These are phyloP conservation scores for Eurystomus glaucurus DNA, from an alignment of 2,797 vertebrate genomes.

Conservation along the genomic window DNA sequence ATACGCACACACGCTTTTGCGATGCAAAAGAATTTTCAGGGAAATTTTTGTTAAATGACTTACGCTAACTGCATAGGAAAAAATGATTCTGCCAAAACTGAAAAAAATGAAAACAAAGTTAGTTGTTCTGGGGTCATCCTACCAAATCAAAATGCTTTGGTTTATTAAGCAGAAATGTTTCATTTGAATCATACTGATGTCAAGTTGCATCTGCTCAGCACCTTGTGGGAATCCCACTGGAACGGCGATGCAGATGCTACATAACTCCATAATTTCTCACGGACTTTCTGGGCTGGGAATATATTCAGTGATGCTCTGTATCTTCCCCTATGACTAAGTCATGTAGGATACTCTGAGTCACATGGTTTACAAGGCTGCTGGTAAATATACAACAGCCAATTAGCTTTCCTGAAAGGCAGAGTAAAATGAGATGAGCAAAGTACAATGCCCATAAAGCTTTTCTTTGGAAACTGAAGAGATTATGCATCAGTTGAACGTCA, in stretches of 20 bases:
- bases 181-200: constrained; percentile 49
- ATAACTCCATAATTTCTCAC: not conserved
- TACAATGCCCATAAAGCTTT: not conserved
- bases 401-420: not conserved
- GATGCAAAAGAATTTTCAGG: not conserved
- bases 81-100: not conserved
- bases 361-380: not conserved
- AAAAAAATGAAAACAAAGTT: constrained; percentile 15
- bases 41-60: not conserved
- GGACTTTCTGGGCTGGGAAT: not conserved
- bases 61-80: not conserved
- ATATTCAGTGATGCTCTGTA: not conserved
- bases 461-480: not conserved
- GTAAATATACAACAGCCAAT: not conserved
- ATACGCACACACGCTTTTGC: not conserved
- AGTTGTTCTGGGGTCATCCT: constrained; percentile 15
- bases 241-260: constrained; percentile 42
- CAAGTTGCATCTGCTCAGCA: constrained; percentile 56
- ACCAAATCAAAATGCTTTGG: constrained; percentile 36
- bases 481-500: not conserved
- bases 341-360: not conserved
- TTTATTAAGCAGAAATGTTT: constrained; percentile 55
- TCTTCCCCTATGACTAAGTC: not conserved
- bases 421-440: not conserved
- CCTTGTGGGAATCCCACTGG: not conserved